phyloP scores from a whole-genome alignment of 1,140 invertebrate species.

The Anadara kagoshimensis region DNA sequence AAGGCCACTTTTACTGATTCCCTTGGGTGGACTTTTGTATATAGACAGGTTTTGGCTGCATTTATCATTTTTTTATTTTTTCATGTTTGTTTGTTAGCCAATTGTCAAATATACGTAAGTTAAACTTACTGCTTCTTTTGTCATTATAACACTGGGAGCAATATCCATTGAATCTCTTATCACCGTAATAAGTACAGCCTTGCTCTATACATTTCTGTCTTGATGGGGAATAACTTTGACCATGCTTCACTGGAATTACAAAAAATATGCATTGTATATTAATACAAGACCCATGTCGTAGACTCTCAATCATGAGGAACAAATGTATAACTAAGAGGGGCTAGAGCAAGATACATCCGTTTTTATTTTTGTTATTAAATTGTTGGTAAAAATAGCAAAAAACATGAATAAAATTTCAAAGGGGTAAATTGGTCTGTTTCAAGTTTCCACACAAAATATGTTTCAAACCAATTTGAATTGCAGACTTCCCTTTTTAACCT shows the following conservation, averaged over 20 bases:
- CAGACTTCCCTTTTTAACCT: too few species aligned
- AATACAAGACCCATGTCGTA: background rate
- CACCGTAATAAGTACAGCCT: conserved; percentile 36
- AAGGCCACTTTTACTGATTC: too few species aligned
- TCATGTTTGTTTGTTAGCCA: too few species aligned
- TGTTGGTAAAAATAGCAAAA: background rate
- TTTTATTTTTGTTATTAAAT: background rate
- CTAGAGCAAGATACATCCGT: background rate
- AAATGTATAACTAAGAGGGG: background rate
- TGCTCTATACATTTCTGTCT: conserved; percentile 32
- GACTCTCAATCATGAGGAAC: background rate
- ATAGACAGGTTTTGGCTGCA: too few species aligned
- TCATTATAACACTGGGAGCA: conserved; percentile 37
- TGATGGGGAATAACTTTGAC: conserved; percentile 28
- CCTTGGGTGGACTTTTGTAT: too few species aligned
- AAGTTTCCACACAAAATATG: too few species aligned
- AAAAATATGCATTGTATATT: background rate
- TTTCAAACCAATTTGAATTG: too few species aligned
- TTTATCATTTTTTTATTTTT: background rate
- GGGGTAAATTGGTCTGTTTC: too few species aligned
- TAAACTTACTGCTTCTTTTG: background rate
- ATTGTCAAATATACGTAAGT: background rate
- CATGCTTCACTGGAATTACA: conserved; percentile 26
- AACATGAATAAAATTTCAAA: background rate
- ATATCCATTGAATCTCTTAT: conserved; percentile 30